Evolutionary conservation across 2,888 invertebrate genomes (phyloP), one percentile per base, ranked within the genome.

Genomic region (Anthrax anthrax): DNA sequence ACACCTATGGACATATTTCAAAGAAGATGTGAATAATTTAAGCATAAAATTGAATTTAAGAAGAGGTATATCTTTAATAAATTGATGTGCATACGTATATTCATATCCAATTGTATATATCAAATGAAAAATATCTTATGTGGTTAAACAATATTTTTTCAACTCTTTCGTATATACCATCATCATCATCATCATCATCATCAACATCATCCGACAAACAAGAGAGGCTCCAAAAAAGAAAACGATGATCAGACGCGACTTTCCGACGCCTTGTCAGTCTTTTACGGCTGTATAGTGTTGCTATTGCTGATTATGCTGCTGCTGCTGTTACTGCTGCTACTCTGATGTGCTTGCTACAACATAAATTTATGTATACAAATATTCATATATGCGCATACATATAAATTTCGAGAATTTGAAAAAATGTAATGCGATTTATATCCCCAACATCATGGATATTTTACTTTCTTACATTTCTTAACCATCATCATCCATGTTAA

Each of bases 31-130:
- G 44, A 45, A 45, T 45, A 45, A 38, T 40, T 39, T 34, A 40
- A 45, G 40, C 44, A 36, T 45, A 45, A 45, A 45, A 36, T 45
- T 40, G 44, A 45, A 45, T 40, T 45, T 39, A 44, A 29, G 40
- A 45, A 45, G 32, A 40, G 38, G 38, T 34, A 16, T 5, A 6
- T 39, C 17, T 29, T 29, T 37, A 36, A 17, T n/a, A 17, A 23
- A 19, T n/a, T n/a, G n/a, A n/a, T n/a, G n/a, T n/a, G n/a, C n/a
- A n/a, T n/a, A n/a, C n/a, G n/a, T n/a, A n/a, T n/a, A n/a, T n/a
- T n/a, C n/a, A n/a, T n/a, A n/a, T n/a, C n/a, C n/a, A n/a, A n/a
- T n/a, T n/a, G n/a, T n/a, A n/a, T n/a, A n/a, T n/a, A n/a, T n/a
- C n/a, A 19, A 40, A n/a, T 8, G 16, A 36, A 16, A n/a, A 16